A percentile compares a stretch with the other conserved stretches of the same genome.
These are phyloP conservation scores for Chrysomallon squamiferum DNA, from an alignment of 1,140 invertebrate genomes.

Conservation along the genomic window DNA sequence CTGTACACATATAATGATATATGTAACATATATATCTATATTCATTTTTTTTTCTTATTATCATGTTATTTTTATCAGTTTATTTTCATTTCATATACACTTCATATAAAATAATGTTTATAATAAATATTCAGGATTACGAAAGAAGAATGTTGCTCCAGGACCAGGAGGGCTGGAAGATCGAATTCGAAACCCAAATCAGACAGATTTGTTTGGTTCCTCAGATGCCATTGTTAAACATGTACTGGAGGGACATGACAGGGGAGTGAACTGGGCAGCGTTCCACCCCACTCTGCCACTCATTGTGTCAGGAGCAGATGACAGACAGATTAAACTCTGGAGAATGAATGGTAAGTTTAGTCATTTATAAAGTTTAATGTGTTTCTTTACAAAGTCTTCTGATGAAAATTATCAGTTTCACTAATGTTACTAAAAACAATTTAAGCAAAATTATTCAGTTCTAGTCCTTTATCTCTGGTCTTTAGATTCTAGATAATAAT, in stretches of 20 bases:
- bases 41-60: no score
- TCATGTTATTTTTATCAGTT: no score
- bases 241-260: conserved; percentile 85
- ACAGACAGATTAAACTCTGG: conserved; percentile 97
- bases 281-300: conserved; percentile 96
- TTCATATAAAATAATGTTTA: no score
- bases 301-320: conserved; percentile 97
- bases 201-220: conserved; percentile 95
- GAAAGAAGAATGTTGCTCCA: conserved; percentile 98
- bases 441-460: no score
- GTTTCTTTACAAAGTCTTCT: background rate
- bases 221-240: conserved; percentile 98
- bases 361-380: background rate
- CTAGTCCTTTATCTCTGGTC: no score
- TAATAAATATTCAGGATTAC: conserved; percentile 68
- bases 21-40: no score
- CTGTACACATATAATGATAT: no score
- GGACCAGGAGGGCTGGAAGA: conserved; percentile 90
- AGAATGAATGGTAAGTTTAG: conserved; percentile 90
- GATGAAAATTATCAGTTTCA: background rate
- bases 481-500: no score
- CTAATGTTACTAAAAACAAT: no score
- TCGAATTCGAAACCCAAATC: conserved; percentile 81
- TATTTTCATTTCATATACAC: no score
- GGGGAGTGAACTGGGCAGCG: conserved; percentile 96